Evolutionary conservation across 2,113 vertebrate genomes (phyloP), one percentile per base, ranked within the genome.

Genomic region (Heterochromis multidens): DNA sequence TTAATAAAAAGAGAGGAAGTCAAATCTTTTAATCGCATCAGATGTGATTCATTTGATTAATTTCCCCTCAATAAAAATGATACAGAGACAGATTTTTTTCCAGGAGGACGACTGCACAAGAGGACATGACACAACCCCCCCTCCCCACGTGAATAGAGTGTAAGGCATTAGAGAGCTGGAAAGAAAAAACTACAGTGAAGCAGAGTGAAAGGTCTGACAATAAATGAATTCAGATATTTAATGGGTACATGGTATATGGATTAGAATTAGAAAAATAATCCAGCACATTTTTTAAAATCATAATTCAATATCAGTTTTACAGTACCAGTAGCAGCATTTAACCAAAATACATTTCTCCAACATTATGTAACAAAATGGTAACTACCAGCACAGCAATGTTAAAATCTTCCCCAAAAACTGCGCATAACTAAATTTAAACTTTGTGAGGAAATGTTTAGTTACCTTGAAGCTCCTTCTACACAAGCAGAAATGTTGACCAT

Each of bases 311-410:
- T 63, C 21, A 37, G 33, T 37, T 11, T 65, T n/a, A 65, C 61
- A 65, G 61, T 63, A 63, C 56, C 31, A 85, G 77, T 82, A 94
- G 92, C 90, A 93, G 91, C 83, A 84, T 89, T 90, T 88, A 46
- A 90, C 81, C 74, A 70, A 3, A 54, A 80, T 9, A 61, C 58
- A 84, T 58, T 46, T 92, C 59, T 84, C 76, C 25, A 89, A 57
- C 54, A 27, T 57, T 37, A 59, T 63, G 77, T n/a, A 31, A 72
- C 62, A 61, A 35, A 25, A 60, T n/a, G 9, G 13, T 6, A 78
- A 56, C 17, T 27, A 77, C 2, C 16, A 46, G 21, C 23, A 74
- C 58, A 74, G 29, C 10, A 27, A 82, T 25, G 4, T 61, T 31
- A 27, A 60, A 2, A 59, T 6, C 29, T 29, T 17, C 33, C 61